Evolutionary conservation across 1,140 invertebrate genomes (phyloP).

Genomic region (Olivierus martensii): DNA sequence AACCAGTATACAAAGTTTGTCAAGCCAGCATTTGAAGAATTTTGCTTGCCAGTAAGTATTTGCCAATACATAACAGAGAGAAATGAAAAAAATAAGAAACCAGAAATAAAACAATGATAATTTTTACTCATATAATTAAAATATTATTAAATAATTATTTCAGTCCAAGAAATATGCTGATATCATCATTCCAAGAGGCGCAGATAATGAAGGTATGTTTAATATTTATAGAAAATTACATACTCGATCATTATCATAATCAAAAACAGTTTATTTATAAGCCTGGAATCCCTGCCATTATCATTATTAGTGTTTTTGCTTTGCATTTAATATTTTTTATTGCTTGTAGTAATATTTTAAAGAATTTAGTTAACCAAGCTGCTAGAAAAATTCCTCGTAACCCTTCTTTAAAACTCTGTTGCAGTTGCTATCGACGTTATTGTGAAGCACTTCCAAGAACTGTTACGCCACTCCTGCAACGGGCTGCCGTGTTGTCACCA

Average conservation of each 20-base stretch:
- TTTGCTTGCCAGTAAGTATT: conserved; percentile 79
- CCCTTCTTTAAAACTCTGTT: conserved; percentile 42
- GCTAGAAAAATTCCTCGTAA: background rate
- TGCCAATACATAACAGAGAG: too few relatives aligned
- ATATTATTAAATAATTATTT: conserved; percentile 19
- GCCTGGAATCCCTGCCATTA: background rate
- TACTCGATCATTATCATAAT: too few relatives aligned
- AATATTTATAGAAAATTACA: background rate
- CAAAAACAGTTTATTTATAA: too few relatives aligned
- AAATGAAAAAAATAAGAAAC: too few relatives aligned
- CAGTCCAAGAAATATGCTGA: conserved; percentile 99
- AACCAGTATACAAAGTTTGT: conserved; percentile 95
- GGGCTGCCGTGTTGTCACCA: background rate
- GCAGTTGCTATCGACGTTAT: conserved; percentile 97
- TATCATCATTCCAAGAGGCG: conserved; percentile 94
- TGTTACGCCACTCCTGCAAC: conserved; percentile 41
- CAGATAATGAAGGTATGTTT: conserved; percentile 79
- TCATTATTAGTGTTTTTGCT: background rate
- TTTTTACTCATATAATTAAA: too few relatives aligned
- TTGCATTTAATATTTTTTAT: background rate
- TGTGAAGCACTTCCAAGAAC: conserved; percentile 94
- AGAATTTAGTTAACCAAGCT: background rate
- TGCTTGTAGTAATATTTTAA: background rate
- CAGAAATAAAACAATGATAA: too few relatives aligned
- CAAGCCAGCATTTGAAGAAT: conserved; percentile 98